Evolutionary conservation across 2,113 vertebrate genomes (phyloP).

Genomic region (Sturnus vulgaris): DNA sequence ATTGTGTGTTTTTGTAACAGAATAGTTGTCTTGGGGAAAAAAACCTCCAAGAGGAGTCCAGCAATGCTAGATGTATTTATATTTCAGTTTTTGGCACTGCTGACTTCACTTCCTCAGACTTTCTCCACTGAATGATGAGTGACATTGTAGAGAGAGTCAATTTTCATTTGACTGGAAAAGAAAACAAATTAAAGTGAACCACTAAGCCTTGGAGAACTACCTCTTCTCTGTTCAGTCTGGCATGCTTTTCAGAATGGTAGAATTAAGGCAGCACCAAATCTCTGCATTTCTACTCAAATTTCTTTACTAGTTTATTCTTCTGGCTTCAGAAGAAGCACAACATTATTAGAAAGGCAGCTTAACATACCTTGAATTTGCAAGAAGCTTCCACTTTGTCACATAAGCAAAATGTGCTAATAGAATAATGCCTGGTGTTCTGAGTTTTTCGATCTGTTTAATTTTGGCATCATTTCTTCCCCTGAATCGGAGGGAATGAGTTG

Average conservation of each 20-base stretch:
- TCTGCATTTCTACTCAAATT: not conserved
- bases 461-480: not conserved
- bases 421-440: not conserved
- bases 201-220: conserved; percentile 20
- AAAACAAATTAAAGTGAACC: conserved; percentile 36
- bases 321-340: not conserved
- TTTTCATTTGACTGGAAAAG: conserved; percentile 47
- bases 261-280: conserved; percentile 25
- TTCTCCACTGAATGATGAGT: not conserved
- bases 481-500: not conserved
- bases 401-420: not conserved
- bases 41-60: not conserved
- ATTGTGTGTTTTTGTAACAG: conserved; percentile 3
- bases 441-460: not conserved
- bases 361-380: not conserved
- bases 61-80: not conserved
- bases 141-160: conserved; percentile 7
- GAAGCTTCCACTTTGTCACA: not conserved
- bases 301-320: not conserved
- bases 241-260: not conserved
- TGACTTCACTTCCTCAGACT: not conserved
- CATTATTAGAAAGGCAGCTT: not conserved
- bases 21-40: not conserved
- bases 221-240: conserved; percentile 3
- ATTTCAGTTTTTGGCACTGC: conserved; percentile 18